Evolutionary conservation across 2,888 invertebrate species (phyloP), one percentile per base, ranked within the genome.

Genomic region (Tupiocoris notatus): DNA sequence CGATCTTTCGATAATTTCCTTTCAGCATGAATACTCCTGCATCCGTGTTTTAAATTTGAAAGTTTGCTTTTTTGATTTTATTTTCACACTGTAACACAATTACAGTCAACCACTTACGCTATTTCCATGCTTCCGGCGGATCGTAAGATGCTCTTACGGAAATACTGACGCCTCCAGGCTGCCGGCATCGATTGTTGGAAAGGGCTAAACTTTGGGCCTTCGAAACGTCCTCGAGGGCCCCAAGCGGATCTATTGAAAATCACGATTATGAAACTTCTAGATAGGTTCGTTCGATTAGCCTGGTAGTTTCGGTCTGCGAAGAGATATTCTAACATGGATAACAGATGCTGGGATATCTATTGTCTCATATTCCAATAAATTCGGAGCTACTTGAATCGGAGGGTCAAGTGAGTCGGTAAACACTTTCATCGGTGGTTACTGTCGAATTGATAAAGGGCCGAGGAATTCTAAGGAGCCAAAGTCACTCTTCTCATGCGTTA

Each of bases 81-180:
- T n/a, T n/a, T n/a, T n/a, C n/a, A n/a, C n/a, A n/a, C n/a, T n/a
- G n/a, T n/a, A n/a, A n/a, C n/a, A n/a, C n/a, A n/a, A n/a, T n/a
- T n/a, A n/a, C n/a, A n/a, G n/a, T n/a, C n/a, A n/a, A n/a, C n/a
- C 23, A 73, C 73, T 73, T 39, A 73, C 73, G 62, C 62, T 2
- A 73, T 63, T 21, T 73, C 73, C 61, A 73, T 63, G 73, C 73
- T 73, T 2, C 73, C 73, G 20, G 73, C 73, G n/a, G 73, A 73
- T 1, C 73, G 61, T 23, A 73, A 62, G 2, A 73, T 73, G 21
- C 73, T 73, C 17, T 73, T 73, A 2, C 73, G n/a, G 54, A 73
- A 73, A 25, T 73, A 73, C 56, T 73, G 73, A 2, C 73, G 61
- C 23, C 73, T 61, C 73, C 73, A 73, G 1, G 73, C 73, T 1